Conservation (phyloP, 2,113 vertebrate species). For the Numida meleagris region DNA sequence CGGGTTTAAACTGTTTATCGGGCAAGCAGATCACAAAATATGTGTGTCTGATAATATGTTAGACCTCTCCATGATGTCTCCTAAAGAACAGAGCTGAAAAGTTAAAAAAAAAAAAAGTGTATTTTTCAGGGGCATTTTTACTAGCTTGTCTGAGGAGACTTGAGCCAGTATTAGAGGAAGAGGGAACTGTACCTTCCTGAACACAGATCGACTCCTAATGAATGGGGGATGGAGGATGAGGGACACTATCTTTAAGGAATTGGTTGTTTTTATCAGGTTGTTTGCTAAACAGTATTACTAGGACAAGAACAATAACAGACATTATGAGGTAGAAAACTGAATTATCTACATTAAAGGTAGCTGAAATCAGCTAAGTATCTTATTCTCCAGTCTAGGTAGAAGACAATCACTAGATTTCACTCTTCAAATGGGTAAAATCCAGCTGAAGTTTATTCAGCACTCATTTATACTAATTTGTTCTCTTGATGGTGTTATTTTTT, state of each 20-base stretch:
- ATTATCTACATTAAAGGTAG: not conserved
- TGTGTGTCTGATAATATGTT: not conserved
- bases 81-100: not conserved
- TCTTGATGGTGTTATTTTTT: not conserved
- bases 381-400: not conserved
- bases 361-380: not conserved
- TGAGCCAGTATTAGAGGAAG: not conserved
- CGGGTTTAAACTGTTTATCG: not conserved
- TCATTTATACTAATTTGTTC: not conserved
- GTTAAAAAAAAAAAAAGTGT: not conserved
- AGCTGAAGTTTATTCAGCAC: not conserved
- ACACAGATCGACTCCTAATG: not conserved
- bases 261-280: not conserved
- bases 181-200: not conserved
- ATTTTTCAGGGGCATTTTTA: not conserved
- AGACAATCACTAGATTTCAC: not conserved
- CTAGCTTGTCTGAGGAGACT: not conserved
- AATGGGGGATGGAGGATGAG: not conserved
- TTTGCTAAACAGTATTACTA: not conserved
- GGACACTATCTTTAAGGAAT: not conserved
- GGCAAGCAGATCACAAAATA: not conserved
- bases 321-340: not conserved
- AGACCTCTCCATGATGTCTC: not conserved
- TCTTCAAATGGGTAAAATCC: not conserved
- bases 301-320: not conserved